Evolutionary conservation across 2,797 vertebrate genomes (phyloP).

Genomic region (Oryzias dopingdopingensis): DNA sequence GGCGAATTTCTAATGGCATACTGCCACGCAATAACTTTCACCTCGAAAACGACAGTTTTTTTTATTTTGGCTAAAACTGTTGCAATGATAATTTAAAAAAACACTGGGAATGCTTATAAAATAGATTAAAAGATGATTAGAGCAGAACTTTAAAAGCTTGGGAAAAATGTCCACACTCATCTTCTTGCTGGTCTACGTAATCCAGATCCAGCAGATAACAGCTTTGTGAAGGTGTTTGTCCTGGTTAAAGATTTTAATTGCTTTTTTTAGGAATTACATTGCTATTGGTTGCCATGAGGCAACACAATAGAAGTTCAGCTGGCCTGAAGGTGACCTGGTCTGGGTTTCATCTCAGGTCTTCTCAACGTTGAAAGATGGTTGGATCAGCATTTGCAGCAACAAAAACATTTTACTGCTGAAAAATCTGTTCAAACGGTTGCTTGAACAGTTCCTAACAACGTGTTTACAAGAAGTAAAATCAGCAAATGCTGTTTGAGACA

Average conservation of each 20-base stretch:
- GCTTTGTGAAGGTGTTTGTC: conserved; percentile 4
- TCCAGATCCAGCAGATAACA: conserved; percentile 20
- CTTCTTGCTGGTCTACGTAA: conserved; percentile 18
- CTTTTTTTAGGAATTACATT: conserved; percentile 9
- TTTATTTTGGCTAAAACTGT: no score
- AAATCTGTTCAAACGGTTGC: no score
- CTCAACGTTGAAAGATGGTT: neutral
- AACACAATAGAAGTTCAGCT: neutral
- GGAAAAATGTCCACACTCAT: conserved; percentile 10
- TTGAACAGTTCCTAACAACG: no score
- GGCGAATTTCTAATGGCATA: no score
- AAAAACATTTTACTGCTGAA: no score
- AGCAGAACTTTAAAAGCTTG: neutral
- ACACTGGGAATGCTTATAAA: neutral
- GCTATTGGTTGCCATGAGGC: conserved; percentile 15
- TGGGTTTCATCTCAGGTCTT: neutral
- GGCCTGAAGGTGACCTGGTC: neutral
- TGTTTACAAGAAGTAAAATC: no score
- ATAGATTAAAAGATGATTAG: neutral
- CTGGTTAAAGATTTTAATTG: neutral
- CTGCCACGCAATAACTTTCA: no score
- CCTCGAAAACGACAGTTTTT: no score
- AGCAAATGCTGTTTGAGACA: no score
- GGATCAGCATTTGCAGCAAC: no score
- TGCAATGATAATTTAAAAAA: no score